These are phyloP conservation scores for Pseudocheirus occidentalis DNA, from an alignment of 2,797 vertebrate species.

Conservation along the genomic window DNA sequence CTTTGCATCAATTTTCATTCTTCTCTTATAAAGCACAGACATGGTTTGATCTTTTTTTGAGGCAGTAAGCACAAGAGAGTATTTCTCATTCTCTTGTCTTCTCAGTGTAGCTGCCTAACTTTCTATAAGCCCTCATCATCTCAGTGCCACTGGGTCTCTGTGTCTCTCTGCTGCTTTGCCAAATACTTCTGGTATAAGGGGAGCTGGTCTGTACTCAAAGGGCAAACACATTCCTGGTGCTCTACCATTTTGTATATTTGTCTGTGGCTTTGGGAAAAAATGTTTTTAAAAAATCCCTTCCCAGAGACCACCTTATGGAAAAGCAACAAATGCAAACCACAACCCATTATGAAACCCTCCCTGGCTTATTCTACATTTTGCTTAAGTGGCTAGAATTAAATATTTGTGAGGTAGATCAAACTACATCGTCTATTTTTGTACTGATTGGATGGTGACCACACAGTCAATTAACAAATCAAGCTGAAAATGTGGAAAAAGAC, in stretches of 20 bases:
- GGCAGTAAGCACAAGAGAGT: neutral
- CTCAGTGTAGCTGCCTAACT: neutral
- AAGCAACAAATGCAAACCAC: neutral
- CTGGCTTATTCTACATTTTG: neutral
- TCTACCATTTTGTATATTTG: neutral
- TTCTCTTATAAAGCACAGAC: neutral
- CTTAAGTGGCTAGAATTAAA: neutral
- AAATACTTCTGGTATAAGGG: neutral
- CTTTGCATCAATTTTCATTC: neutral
- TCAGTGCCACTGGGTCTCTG: neutral
- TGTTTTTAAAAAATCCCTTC: neutral
- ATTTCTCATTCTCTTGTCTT: neutral
- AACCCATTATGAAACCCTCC: neutral
- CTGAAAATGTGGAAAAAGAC: neutral
- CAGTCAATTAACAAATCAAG: neutral
- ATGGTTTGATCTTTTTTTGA: neutral
- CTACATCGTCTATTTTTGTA: neutral
- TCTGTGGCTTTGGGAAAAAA: neutral
- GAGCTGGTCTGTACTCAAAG: neutral
- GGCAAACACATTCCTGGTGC: neutral
- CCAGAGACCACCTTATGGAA: neutral
- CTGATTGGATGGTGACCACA: conserved; percentile 11
- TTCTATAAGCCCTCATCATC: neutral
- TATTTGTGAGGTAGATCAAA: neutral
- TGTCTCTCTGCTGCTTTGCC: neutral